A percentile compares a stretch with the other conserved stretches of the same genome.
These are phyloP conservation scores for Monarcha castaneiventris DNA, from an alignment of 2,113 vertebrate species.

Conservation along the genomic window DNA sequence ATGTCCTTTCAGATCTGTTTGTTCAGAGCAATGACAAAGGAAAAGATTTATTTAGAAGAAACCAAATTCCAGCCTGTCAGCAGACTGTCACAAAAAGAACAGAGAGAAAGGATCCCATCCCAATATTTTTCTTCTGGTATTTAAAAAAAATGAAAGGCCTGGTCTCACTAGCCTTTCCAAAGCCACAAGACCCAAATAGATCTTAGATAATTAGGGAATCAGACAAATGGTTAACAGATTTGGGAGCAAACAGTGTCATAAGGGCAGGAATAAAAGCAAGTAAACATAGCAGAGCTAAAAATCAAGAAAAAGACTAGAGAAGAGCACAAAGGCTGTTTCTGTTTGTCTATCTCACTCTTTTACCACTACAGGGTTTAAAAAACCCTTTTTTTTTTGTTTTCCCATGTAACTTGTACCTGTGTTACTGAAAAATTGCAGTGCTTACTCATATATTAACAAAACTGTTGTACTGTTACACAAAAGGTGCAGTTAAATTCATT, in stretches of 20 bases:
- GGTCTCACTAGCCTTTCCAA: neutral
- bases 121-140: neutral
- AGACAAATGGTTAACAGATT: neutral
- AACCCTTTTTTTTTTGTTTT: rapidly evolving
- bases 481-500: neutral
- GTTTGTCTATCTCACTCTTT: neutral
- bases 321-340: neutral
- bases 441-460: neutral
- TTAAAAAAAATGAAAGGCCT: neutral
- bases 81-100: neutral
- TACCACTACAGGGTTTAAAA: neutral
- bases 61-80: neutral
- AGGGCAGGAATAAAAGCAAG: neutral
- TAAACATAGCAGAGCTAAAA: neutral
- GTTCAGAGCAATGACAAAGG: neutral
- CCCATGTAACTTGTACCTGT: neutral
- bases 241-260: neutral
- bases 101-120: neutral
- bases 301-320: neutral
- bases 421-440: neutral
- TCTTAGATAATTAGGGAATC: neutral
- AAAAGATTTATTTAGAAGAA: neutral
- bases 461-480: neutral
- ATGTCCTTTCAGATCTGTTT: neutral
- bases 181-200: neutral